Conservation (phyloP, 2,797 vertebrate genomes). For the Poecilia velifera region DNA sequence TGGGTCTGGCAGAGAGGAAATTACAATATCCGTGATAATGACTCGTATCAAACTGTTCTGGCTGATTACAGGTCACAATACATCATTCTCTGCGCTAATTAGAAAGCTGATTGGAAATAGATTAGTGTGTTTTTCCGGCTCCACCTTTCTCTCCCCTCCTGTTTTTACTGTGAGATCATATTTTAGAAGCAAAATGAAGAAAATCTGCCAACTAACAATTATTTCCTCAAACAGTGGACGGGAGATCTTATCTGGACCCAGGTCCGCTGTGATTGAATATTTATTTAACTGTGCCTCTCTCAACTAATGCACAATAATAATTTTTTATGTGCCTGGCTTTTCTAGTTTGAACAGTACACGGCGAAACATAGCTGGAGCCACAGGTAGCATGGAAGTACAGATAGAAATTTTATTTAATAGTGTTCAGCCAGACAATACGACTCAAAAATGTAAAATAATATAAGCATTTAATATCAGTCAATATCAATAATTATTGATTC, state of each 20-base stretch:
- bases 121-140: slow-evolving; percentile 71
- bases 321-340: background rate
- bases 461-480: too few relatives aligned
- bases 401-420: background rate
- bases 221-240: background rate
- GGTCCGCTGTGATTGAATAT: background rate
- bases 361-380: background rate
- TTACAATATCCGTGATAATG: slow-evolving; percentile 77
- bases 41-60: slow-evolving; percentile 71
- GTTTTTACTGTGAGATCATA: slow-evolving; percentile 44
- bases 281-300: background rate
- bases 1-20: slow-evolving; percentile 62
- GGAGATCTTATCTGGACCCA: background rate
- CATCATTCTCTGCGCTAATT: slow-evolving; percentile 77
- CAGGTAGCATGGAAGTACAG: background rate
- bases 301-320: background rate
- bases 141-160: slow-evolving; percentile 36
- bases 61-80: slow-evolving; percentile 79
- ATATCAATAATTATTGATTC: too few relatives aligned
- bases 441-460: too few relatives aligned
- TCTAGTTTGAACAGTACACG: background rate
- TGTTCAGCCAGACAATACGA: too few relatives aligned
- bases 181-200: slow-evolving; percentile 20
- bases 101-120: slow-evolving; percentile 79
- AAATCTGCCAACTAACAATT: slow-evolving; percentile 28